Percentiles rank a stretch among this genome's conserved stretches.
Conservation (phyloP, 2,797 vertebrate genomes). For the Esox masquinongy region DNA sequence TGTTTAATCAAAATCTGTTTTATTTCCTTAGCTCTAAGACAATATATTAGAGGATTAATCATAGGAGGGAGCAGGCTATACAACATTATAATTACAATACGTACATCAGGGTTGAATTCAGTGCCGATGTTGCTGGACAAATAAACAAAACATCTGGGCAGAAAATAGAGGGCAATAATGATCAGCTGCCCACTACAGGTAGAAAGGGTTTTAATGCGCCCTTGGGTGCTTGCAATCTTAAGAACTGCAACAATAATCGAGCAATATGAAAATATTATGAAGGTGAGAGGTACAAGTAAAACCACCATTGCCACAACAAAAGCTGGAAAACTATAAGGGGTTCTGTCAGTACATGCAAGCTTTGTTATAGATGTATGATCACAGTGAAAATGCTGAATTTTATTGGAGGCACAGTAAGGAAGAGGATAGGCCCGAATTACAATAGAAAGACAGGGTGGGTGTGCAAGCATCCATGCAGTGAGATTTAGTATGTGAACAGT, state of each 20-base stretch:
- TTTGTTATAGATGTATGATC: constrained; percentile 74
- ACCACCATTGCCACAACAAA: constrained; percentile 38
- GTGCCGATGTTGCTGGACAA: constrained; percentile 28
- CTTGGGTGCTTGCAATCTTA: not conserved
- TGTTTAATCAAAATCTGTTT: constrained; percentile 30
- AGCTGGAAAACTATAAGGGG: constrained; percentile 62
- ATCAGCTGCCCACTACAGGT: not conserved
- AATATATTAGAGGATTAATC: constrained; percentile 79
- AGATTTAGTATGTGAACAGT: constrained; percentile 47
- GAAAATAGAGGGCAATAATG: not conserved
- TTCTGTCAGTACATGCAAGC: constrained; percentile 71
- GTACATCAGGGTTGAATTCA: constrained; percentile 52
- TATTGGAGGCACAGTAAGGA: constrained; percentile 71
- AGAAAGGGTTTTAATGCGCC: not conserved
- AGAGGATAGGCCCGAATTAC: constrained; percentile 68
- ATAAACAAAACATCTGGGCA: constrained; percentile 16
- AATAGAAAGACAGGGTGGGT: not conserved
- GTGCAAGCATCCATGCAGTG: constrained; percentile 49
- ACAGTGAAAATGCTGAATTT: constrained; percentile 75
- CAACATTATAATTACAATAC: constrained; percentile 60
- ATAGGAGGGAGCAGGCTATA: constrained; percentile 65
- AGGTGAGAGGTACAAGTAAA: constrained; percentile 27
- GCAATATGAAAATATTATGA: not conserved
- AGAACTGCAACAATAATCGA: not conserved
- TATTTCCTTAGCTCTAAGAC: constrained; percentile 68